Evolutionary conservation across 2,113 vertebrate species (phyloP).

Genomic region (Serinus canaria): DNA sequence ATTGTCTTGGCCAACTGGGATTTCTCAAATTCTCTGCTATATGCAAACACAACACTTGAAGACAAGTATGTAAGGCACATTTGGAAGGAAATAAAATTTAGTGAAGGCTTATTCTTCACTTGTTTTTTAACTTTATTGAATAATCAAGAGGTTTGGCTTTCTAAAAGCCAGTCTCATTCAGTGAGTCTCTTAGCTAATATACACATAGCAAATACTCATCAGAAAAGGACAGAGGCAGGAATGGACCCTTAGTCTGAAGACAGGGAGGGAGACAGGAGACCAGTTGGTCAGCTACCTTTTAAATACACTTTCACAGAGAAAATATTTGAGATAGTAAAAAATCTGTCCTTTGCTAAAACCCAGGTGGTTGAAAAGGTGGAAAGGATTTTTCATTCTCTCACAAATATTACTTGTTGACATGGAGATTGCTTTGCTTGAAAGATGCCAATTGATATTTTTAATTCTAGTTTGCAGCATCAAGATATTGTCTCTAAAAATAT

Average conservation of each 20-base stretch:
- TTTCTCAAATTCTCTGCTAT: background rate
- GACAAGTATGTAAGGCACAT: background rate
- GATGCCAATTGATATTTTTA: background rate
- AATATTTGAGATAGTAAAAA: background rate
- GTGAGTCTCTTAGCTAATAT: background rate
- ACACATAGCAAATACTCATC: background rate
- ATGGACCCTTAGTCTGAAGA: background rate
- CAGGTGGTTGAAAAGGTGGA: background rate
- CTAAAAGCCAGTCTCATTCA: background rate
- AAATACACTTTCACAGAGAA: background rate
- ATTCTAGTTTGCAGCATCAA: background rate
- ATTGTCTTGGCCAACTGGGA: background rate
- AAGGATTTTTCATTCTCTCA: background rate
- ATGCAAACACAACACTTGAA: background rate
- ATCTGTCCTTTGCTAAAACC: background rate
- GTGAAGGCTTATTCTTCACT: background rate
- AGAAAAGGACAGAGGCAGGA: background rate
- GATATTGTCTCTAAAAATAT: background rate
- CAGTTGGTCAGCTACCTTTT: background rate
- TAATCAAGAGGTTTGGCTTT: background rate
- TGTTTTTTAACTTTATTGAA: background rate
- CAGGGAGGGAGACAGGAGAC: background rate
- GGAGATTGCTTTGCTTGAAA: conserved; percentile 8
- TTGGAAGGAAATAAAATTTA: background rate
- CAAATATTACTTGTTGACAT: background rate